Evolutionary conservation across 1,140 invertebrate species (phyloP).

Genomic region (Penaeus chinensis): DNA sequence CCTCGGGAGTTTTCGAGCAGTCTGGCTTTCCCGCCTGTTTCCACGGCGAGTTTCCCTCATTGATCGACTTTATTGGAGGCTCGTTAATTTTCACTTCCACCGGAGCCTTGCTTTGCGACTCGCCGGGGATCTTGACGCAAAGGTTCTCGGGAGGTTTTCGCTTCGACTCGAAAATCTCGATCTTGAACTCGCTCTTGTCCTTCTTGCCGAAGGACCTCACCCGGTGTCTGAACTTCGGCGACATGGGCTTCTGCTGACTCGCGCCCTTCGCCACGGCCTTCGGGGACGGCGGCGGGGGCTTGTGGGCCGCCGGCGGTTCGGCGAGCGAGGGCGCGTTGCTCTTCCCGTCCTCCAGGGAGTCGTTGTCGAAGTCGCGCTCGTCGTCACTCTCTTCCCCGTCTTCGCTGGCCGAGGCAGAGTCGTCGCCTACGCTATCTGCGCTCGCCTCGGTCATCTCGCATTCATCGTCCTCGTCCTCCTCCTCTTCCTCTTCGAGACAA

Average conservation of each 20-base stretch:
- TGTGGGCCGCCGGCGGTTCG: no score
- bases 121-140: neutral
- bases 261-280: neutral
- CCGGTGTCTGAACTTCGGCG: constrained; percentile 33
- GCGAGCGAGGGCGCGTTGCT: neutral
- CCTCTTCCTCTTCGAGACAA: constrained; percentile 40
- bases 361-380: constrained; percentile 46
- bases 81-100: no score
- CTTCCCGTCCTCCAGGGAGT: constrained; percentile 34
- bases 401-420: constrained; percentile 28
- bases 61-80: neutral
- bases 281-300: no score
- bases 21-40: neutral
- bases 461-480: constrained; percentile 19
- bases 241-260: neutral
- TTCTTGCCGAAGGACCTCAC: constrained; percentile 31
- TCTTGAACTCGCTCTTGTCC: constrained; percentile 47
- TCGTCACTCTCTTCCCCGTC: constrained; percentile 48
- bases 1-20: constrained; percentile 11
- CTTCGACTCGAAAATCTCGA: constrained; percentile 54
- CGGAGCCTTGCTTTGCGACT: neutral
- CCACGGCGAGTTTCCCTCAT: neutral
- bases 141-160: constrained; percentile 40
- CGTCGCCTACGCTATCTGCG: constrained; percentile 31
- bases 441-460: constrained; percentile 8